Conservation (phyloP, 2,888 invertebrate species). For the Ceratothoa steindachneri region DNA sequence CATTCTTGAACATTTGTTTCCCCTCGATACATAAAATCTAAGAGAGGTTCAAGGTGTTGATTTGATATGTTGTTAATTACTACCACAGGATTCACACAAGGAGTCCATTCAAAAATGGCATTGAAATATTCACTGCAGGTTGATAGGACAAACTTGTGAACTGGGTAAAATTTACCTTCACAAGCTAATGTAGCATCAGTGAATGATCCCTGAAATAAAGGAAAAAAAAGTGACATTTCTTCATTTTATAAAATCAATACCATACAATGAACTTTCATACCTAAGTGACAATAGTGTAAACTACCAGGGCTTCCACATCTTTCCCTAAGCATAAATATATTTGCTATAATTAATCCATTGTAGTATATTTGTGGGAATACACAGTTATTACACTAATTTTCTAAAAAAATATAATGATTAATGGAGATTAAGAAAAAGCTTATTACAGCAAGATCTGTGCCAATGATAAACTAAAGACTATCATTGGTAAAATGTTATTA, state of each 20-base stretch:
- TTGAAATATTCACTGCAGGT: conserved; percentile 47
- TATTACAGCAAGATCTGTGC: too few relatives aligned
- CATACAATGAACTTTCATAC: background rate
- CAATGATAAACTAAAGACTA: too few relatives aligned
- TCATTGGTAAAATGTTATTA: too few relatives aligned
- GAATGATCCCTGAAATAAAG: conserved; percentile 28
- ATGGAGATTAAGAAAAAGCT: too few relatives aligned
- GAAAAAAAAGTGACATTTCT: background rate
- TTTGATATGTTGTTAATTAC: conserved; percentile 38
- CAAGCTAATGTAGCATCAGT: conserved; percentile 47
- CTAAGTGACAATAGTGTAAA: background rate
- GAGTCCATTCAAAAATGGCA: conserved; percentile 46
- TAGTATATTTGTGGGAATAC: too few relatives aligned
- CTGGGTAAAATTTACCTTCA: conserved; percentile 42
- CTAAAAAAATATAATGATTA: too few relatives aligned
- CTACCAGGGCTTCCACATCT: background rate
- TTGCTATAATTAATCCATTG: too few relatives aligned
- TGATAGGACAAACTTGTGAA: conserved; percentile 46
- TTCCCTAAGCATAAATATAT: too few relatives aligned
- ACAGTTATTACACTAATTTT: too few relatives aligned
- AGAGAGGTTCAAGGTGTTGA: conserved; percentile 33
- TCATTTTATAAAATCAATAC: background rate
- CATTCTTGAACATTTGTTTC: conserved; percentile 39
- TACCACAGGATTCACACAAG: conserved; percentile 47
- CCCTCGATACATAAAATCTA: conserved; percentile 47